Evolutionary conservation across 2,113 vertebrate genomes (phyloP).

Genomic region (Condylura cristata): DNA sequence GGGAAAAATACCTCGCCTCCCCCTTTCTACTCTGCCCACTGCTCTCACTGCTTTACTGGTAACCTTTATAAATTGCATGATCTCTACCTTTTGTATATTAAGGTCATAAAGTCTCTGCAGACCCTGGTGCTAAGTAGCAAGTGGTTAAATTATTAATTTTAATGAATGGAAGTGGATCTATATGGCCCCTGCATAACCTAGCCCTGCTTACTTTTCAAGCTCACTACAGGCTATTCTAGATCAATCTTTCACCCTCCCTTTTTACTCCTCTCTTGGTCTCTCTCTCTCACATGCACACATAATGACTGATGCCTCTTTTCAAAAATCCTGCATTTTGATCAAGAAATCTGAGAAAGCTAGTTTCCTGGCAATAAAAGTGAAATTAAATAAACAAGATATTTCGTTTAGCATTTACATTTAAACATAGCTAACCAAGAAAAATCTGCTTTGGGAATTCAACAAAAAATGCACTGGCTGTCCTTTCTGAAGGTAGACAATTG

Average conservation of each 20-base stretch:
- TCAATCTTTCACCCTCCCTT: background rate
- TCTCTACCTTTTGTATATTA: background rate
- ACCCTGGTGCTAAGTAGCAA: background rate
- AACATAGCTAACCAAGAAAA: background rate
- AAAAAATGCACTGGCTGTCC: background rate
- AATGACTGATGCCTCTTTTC: background rate
- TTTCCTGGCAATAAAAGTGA: background rate
- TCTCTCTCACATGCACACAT: background rate
- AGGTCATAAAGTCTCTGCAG: background rate
- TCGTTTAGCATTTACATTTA: background rate
- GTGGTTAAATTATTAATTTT: background rate
- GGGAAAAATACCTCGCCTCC: background rate
- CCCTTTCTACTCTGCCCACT: background rate
- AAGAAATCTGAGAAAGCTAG: slow-evolving; percentile 11
- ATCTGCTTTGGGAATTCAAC: background rate
- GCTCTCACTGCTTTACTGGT: background rate
- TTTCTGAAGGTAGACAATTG: background rate
- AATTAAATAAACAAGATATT: background rate
- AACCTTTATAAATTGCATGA: background rate
- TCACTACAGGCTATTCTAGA: background rate
- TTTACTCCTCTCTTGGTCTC: too few species aligned
- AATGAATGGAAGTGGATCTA: background rate
- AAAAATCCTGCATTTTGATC: background rate
- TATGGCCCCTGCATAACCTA: background rate
- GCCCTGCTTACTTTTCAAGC: background rate